phyloP scores from a whole-genome alignment of 2,888 invertebrate genomes.

The Phortica magna region DNA sequence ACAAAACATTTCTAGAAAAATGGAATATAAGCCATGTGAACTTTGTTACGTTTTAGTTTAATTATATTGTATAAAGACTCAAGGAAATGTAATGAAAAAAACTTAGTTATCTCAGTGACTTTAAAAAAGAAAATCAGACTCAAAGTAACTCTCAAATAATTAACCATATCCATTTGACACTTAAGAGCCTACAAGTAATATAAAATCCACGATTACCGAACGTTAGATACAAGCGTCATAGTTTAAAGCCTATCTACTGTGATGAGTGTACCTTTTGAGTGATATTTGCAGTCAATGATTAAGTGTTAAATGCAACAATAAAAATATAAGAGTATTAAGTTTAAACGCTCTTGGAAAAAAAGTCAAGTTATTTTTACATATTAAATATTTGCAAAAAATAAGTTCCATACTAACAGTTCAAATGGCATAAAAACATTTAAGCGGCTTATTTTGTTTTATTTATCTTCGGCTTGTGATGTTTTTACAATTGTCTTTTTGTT shows the following conservation, averaged over 20 bases:
- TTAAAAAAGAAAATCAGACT: too few species aligned
- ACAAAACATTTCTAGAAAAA: not conserved
- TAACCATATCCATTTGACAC: too few species aligned
- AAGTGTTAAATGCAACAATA: not conserved
- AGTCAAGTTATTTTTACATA: not conserved
- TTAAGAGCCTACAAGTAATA: too few species aligned
- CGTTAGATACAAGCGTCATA: too few species aligned
- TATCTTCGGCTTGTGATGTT: not conserved
- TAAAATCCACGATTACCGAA: too few species aligned
- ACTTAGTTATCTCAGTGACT: too few species aligned
- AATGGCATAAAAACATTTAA: not conserved
- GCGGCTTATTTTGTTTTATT: constrained; percentile 17
- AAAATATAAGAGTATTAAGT: not conserved
- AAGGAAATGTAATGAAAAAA: not conserved
- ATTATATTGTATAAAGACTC: not conserved
- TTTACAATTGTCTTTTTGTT: not conserved
- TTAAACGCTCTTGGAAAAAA: not conserved
- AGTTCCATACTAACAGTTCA: not conserved
- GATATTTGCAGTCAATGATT: too few species aligned
- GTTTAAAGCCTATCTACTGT: too few species aligned
- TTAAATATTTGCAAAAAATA: too few species aligned
- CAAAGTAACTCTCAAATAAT: too few species aligned
- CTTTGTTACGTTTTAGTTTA: not conserved
- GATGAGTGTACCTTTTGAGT: too few species aligned
- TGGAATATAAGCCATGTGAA: not conserved